Evolutionary conservation across 2,113 vertebrate genomes (phyloP), one percentile per base, ranked within the genome.

Genomic region (Callospermophilus lateralis): DNA sequence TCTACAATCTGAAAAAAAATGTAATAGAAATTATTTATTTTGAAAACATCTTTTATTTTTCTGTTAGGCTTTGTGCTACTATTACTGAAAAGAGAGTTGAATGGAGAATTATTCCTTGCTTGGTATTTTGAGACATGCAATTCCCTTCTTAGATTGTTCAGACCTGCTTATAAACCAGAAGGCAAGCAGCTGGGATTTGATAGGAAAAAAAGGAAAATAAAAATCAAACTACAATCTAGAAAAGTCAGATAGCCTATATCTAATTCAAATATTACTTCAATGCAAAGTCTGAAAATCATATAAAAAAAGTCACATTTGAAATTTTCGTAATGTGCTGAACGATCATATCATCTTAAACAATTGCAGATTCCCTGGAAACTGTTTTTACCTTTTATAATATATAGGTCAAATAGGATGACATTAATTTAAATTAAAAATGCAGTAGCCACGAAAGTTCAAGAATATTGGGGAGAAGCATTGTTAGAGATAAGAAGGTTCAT

Each of bases 81-180:
- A 45, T 61, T 73, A 48, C 34, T n/a, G 77, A 80, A 70, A 94
- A 90, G 67, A 89, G 61, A 51, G 24, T 30, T 81, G 61, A 76
- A 80, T 77, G 48, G 67, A 94, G 68, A 95, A 77, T 95, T 93
- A 95, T 67, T 90, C 86, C 45, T 80, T 76, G 58, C 42, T 84
- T 93, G 58, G 19, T 80, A 77, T 80, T 97, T 88, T 70, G 84
- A 92, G 70, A 76, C 80, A 94, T 84, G 9, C 13, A 94, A 26
- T 77, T 84, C 45, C 76, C 32, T 91, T 67, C 32, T 79, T 88
- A 72, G 51, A 81, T 73, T 91, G 68, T 95, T 74, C 83, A 91
- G 48, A 74, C 55, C 12, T 58, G 51, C 89, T 94, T 97, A 48
- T 93, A 93, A 77, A 45, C 16, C 19, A 65, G 72, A 89, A 90